These are phyloP conservation scores for Sciaenops ocellatus DNA, from an alignment of 2,797 vertebrate genomes.

Conservation along the genomic window DNA sequence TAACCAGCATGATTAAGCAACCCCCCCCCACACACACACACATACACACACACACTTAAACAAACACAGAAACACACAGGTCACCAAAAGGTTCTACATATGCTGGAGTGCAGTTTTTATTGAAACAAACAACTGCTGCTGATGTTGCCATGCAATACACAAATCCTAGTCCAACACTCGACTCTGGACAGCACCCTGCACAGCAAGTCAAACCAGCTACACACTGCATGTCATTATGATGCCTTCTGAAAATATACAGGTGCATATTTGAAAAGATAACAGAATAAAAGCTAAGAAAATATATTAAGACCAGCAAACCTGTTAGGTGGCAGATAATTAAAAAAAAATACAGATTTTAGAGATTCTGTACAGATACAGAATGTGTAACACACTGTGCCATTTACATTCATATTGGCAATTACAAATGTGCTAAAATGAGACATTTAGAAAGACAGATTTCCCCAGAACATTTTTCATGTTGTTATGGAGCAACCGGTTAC, in stretches of 20 bases:
- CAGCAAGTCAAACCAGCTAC: slow-evolving; percentile 7
- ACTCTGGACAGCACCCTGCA: background rate
- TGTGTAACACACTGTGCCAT: background rate
- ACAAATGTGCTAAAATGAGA: background rate
- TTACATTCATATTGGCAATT: background rate
- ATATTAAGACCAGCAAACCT: background rate
- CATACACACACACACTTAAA: background rate
- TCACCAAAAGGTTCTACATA: slow-evolving; percentile 42
- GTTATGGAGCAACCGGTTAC: background rate
- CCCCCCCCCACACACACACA: background rate
- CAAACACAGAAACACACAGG: slow-evolving; percentile 20
- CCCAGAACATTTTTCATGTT: background rate
- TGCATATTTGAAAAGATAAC: background rate
- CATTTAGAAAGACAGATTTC: background rate
- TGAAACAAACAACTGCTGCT: slow-evolving; percentile 46
- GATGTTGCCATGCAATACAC: background rate
- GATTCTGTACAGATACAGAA: too few species aligned
- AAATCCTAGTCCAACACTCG: slow-evolving; percentile 9
- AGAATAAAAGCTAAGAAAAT: background rate
- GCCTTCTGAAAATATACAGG: background rate
- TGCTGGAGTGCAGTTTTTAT: slow-evolving; percentile 42
- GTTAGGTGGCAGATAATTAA: background rate
- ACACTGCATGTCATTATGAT: background rate
- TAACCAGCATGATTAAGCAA: slow-evolving; percentile 9
- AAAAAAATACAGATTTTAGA: slow-evolving; percentile 10